Base-by-base conservation (phyloP, 2,888 invertebrate genomes). In the Stenolophus ochropezus region DNA sequence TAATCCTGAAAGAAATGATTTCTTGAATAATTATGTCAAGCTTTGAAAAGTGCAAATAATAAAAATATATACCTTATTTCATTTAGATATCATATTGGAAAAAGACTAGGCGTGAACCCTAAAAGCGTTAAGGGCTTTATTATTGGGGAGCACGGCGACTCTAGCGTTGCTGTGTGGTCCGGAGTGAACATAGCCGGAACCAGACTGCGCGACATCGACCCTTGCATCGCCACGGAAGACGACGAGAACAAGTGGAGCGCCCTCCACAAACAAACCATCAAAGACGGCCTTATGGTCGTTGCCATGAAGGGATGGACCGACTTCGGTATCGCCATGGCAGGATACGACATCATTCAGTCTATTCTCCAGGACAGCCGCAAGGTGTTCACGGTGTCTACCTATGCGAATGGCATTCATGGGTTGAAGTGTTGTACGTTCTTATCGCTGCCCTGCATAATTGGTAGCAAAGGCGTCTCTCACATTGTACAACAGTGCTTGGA, bases 301-400 rank as follows among this genome's bases (percentile, higher is more conserved):
- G 20, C n/a, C 1, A 11, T 71, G 18, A 79, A 79, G 18, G 97
- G 97, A 2, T 97, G 96, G 90, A 97, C 97, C 0, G 96, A 96
- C 20, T 97, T 96, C 96, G 97, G 96, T 8, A 96, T 97, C 84
- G 96, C 96, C 14, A 3, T 49, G 1, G 91, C 96, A 51, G 95
- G 95, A 85, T 92, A 94, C 4, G 91, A 95, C 0, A 89, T 97
- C 53, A 92, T 93, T n/a, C 91, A 92, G 73, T 92, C 94, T 51
- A 93, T 96, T 77, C 89, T 96, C 79, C 91, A 92, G 82, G 96
- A 97, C 87, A 92, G 93, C 0, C 91, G 93, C 87, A 93, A 87
- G 58, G 89, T 91, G 83, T 89, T 89, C 81, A 89, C 91, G 1
- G 89, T 91, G 1, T 91, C 91, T 0, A 90, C 90, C 16, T 86